Base-by-base conservation (phyloP, 2,113 vertebrate genomes). In the Gasterosteus aculeatus region DNA sequence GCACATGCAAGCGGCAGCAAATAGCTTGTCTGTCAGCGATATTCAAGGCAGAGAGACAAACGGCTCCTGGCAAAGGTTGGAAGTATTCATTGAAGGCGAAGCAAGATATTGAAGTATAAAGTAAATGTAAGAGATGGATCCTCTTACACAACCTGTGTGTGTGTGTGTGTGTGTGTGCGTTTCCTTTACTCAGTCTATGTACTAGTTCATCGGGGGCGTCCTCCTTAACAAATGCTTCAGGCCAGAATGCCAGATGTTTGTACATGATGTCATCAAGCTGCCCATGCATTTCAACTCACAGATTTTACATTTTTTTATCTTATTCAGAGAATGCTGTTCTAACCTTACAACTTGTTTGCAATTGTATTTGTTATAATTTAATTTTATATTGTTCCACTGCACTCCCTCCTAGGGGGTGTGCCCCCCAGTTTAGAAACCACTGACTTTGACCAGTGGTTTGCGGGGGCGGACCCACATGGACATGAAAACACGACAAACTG, bases 111-210 rank as follows among this genome's bases (percentile, higher is more conserved):
- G 85, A 89, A 4, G 33, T 59, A 47, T 41, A 9, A 70, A 61
- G 39, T 69, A 78, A 82, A 80, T 78, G 79, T 75, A 81, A 81
- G 31, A 46, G 54, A 79, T 69, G 12, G 69, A 85, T 79, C 75
- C 53, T 14, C 1, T 53, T 60, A 77, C 61, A 72, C 33, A 38
- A 22, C 46, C 33, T 0, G 11, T 35, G 16, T 60, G 29, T 58
- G 38, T 77, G 35, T 75, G 57, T 65, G 41, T 58, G 15, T 60
- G 33, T 69, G 42, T 59, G 54, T 68, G 18, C 67, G 73, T 22
- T n/a, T 29, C 3, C 10, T 44, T 11, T 12, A 6, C 16, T 54
- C 59, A 53, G 59, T 64, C n/a, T 22, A 58, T 47, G 47, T 64
- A 69, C 78, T 61, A 73, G 33, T 59, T 73, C 66, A 78, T 72